A percentile compares a stretch with the other conserved stretches of the same genome.
Conservation (phyloP, 2,797 vertebrate genomes). For the Pseudopleuronectes americanus region DNA sequence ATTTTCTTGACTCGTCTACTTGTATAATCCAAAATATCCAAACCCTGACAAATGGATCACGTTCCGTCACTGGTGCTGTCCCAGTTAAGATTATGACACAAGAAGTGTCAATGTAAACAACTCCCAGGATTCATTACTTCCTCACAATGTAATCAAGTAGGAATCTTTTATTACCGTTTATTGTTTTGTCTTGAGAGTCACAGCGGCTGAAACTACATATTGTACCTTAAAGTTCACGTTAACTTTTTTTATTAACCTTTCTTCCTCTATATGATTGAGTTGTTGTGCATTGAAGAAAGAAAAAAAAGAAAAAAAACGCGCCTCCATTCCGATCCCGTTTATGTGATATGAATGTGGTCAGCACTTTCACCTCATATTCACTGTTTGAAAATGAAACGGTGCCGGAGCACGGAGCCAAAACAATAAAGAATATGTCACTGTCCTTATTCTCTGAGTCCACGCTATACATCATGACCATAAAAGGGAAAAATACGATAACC, state of each 20-base stretch:
- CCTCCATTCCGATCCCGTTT: not conserved
- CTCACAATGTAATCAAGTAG: too few relatives aligned
- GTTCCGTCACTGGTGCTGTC: too few relatives aligned
- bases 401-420: conserved; percentile 20
- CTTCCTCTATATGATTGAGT: not conserved
- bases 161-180: too few relatives aligned
- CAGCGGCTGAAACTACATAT: too few relatives aligned
- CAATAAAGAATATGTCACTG: conserved; percentile 36
- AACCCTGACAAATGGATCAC: too few relatives aligned
- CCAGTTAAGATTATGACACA: too few relatives aligned
- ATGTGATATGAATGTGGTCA: conserved; percentile 33
- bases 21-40: too few relatives aligned
- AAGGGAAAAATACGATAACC: conserved; percentile 37
- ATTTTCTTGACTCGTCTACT: too few relatives aligned
- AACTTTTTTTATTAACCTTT: conserved; percentile 2
- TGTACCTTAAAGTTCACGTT: not conserved
- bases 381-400: conserved; percentile 39
- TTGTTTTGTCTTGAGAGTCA: too few relatives aligned
- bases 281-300: not conserved
- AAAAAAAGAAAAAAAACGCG: not conserved
- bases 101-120: too few relatives aligned
- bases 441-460: conserved; percentile 25
- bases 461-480: conserved; percentile 22
- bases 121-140: too few relatives aligned
- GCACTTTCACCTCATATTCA: conserved; percentile 27